phyloP scores from a whole-genome alignment of 2,797 vertebrate genomes.

The Anniella stebbinsi region DNA sequence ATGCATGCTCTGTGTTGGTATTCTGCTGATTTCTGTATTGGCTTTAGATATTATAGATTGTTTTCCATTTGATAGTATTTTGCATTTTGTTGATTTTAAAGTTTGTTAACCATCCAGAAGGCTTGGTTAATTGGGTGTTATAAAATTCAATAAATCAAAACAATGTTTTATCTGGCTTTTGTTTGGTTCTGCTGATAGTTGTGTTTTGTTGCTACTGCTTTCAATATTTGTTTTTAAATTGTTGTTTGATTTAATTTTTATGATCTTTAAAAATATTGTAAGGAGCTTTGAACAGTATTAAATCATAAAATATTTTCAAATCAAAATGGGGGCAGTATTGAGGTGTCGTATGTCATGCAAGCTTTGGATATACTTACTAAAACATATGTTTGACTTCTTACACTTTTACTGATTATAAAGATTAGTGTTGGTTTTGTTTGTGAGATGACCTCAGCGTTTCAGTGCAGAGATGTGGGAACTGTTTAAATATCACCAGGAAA shows the following conservation, averaged over 20 bases:
- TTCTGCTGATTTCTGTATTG: too few relatives aligned
- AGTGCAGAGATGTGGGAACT: constrained; percentile 26
- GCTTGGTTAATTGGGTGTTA: too few relatives aligned
- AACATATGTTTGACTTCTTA: constrained; percentile 21
- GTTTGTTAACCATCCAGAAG: too few relatives aligned
- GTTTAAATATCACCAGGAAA: constrained; percentile 31
- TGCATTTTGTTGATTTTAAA: too few relatives aligned
- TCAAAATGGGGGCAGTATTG: background rate
- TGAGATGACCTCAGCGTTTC: constrained; percentile 17
- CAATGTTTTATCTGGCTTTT: background rate
- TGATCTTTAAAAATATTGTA: background rate
- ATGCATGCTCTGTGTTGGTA: too few relatives aligned
- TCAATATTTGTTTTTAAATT: background rate
- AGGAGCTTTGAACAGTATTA: background rate
- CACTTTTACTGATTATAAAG: constrained; percentile 26
- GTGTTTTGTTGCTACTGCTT: background rate
- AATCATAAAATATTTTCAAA: background rate
- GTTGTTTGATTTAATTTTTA: background rate
- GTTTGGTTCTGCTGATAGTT: background rate
- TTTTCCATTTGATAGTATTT: too few relatives aligned
- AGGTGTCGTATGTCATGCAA: background rate
- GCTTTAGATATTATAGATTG: too few relatives aligned
- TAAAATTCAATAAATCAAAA: background rate
- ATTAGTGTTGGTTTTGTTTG: constrained; percentile 54
- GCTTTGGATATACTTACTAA: constrained; percentile 1